Base-by-base conservation (phyloP, 2,888 invertebrate genomes). In the Apodemia zela region DNA sequence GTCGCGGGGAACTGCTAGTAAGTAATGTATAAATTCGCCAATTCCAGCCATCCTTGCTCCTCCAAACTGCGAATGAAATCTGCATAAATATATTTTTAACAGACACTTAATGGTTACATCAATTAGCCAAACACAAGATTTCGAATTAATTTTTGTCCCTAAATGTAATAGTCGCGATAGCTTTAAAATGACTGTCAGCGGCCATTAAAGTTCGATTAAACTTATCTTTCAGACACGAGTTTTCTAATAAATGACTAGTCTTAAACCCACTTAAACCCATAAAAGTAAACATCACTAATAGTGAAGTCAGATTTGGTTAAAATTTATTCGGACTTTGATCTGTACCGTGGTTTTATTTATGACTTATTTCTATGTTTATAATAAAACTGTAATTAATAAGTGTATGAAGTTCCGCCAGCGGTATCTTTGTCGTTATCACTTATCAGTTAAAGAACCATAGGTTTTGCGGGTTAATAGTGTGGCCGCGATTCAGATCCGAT, bases 211-310 rank as follows among this genome's bases (percentile, higher is more conserved):
- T 13, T 51, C 51, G 51, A 51, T 51, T 51, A 49, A 18, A 18
- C 13, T 51, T 51, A 51, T 51, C 51, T 51, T 13, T 21, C 7
- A 13, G 13, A 51, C 51, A 1, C 51, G 21, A 51, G 51, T 51
- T 51, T 51, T 51, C 21, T 51, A 51, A 51, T 51, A 51, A 51
- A 13, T 10, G 13, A 21, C 25, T 51, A 25, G 51, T 51, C n/a
- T n/a, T n/a, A n/a, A n/a, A n/a, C n/a, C n/a, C n/a, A n/a, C 51
- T 51, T 21, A 51, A 18, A 15, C 5, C 18, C 21, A 51, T 51
- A 51, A 51, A 51, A 51, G 21, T 51, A 51, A 49, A 51, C 21
- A 18, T 51, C 18, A 17, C 51, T 51, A 5, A 38, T 13, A 42
- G 42, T 42, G 15, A 15, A 42, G 18, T 21, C 21, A 21, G 21